Base-by-base conservation (phyloP, 2,888 invertebrate species). In the Cyaniris semiargus region DNA sequence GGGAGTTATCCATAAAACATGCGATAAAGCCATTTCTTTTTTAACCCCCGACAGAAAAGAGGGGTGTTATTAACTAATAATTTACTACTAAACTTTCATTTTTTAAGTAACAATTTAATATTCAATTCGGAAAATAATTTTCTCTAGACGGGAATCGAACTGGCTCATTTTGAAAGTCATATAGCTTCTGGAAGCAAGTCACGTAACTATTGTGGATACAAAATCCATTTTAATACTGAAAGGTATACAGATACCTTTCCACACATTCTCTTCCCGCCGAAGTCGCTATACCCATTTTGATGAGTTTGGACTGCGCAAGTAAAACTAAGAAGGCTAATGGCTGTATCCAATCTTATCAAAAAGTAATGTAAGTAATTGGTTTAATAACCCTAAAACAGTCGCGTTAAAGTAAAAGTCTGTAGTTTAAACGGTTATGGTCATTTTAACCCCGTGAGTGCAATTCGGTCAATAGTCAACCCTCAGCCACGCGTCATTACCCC, bases 401-500 rank as follows among this genome's bases (percentile, higher is more conserved):
- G 4, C 71, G 44, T 21, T 44, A 6, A 72, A 44, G 8, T 44
- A 13, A 23, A 71, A 34, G 44, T 5, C 23, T 44, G 23, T 72
- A 72, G 72, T 72, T 38, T 38, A 18, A 72, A 72, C 21, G 1
- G 71, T n/a, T 66, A 27, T 27, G 66, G 66, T 15, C 15, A 66
- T 66, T 66, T 66, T 31, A 31, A 66, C 27, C 66, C 27, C 31
- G 66, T 27, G 66, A 66, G 66, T 31, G 15, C 66, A 66, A 66
- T 66, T 66, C 66, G 66, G 66, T 66, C 66, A 66, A 66, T 66
- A 66, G 66, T 77, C 76, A 78, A 78, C 80, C 80, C 81, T 80
- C 83, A 76, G 80, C 78, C 82, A 81, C 82, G 82, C 77, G 79
- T 84, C 86, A 86, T 86, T 86, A 85, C 83, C 81, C 83, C 27